These are phyloP conservation scores for Pseudoips prasinana DNA, from an alignment of 2,888 invertebrate species.

Conservation along the genomic window DNA sequence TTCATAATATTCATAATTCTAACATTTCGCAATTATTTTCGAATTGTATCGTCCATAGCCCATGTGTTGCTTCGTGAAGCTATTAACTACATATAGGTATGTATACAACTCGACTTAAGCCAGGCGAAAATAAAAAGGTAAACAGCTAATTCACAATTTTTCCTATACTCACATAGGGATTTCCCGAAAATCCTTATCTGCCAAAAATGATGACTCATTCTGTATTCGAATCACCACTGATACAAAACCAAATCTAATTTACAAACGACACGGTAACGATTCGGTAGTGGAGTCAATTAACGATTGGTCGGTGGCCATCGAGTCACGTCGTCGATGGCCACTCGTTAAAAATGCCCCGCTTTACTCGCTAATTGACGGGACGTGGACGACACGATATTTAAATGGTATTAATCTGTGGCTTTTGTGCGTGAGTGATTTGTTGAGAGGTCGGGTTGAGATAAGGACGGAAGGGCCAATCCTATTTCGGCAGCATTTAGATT, in stretches of 20 bases:
- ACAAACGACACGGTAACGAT: neutral
- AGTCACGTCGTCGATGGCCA: constrained; percentile 13
- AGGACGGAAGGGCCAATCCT: neutral
- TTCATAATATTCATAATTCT: no score
- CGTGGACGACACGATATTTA: constrained; percentile 5
- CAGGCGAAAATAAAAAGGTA: no score
- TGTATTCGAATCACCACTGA: constrained; percentile 6
- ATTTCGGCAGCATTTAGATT: no score
- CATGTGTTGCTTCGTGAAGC: no score
- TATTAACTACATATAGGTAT: no score
- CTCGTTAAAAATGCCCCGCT: constrained; percentile 15
- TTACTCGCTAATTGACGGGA: constrained; percentile 15
- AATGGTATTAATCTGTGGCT: neutral
- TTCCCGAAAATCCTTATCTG: no score
- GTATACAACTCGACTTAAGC: no score
- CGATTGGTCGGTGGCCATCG: neutral
- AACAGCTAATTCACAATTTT: no score
- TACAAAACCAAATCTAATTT: constrained; percentile 3
- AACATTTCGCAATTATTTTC: no score
- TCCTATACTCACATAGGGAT: no score
- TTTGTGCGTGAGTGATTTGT: neutral
- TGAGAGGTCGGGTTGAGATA: neutral
- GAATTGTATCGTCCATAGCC: no score
- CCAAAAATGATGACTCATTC: no score
- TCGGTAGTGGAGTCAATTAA: constrained; percentile 11